phyloP scores from a whole-genome alignment of 2,797 vertebrate species.

The Knipowitschia caucasica region DNA sequence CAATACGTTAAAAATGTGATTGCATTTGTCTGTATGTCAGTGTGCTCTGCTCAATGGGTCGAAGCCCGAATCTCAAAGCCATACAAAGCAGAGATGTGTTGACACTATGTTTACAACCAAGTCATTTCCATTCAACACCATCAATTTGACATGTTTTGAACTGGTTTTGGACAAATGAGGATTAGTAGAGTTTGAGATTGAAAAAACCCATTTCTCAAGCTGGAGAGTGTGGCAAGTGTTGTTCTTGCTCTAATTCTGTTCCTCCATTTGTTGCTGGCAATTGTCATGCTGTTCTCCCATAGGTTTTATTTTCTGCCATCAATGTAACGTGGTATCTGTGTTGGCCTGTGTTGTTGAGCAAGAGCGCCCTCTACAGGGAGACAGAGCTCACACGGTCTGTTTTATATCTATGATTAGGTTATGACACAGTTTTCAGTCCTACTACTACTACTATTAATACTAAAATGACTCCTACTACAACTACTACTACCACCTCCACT shows the following conservation, averaged over 20 bases:
- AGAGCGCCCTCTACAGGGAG: conserved; percentile 54
- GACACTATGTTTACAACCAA: conserved; percentile 15
- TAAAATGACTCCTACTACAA: too few relatives aligned
- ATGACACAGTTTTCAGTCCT: too few relatives aligned
- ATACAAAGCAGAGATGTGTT: conserved; percentile 62
- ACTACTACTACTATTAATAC: too few relatives aligned
- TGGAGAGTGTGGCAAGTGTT: too few relatives aligned
- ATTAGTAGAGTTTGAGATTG: neutral
- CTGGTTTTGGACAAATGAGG: neutral
- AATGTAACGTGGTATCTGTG: conserved; percentile 4
- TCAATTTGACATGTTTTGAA: neutral
- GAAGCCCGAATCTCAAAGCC: conserved; percentile 67
- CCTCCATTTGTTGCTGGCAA: conserved; percentile 13
- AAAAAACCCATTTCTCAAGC: too few relatives aligned
- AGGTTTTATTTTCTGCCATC: too few relatives aligned
- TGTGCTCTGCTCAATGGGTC: conserved; percentile 56
- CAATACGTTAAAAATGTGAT: conserved; percentile 30
- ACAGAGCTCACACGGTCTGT: neutral
- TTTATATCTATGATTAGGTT: neutral
- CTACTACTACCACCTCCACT: too few relatives aligned
- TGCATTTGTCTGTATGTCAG: conserved; percentile 36
- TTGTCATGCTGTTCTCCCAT: conserved; percentile 34
- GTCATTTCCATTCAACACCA: neutral
- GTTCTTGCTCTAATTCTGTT: neutral
- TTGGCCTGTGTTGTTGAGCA: conserved; percentile 25